Base-by-base conservation (phyloP, 2,888 invertebrate species). In the Chrysolina oricalcia region DNA sequence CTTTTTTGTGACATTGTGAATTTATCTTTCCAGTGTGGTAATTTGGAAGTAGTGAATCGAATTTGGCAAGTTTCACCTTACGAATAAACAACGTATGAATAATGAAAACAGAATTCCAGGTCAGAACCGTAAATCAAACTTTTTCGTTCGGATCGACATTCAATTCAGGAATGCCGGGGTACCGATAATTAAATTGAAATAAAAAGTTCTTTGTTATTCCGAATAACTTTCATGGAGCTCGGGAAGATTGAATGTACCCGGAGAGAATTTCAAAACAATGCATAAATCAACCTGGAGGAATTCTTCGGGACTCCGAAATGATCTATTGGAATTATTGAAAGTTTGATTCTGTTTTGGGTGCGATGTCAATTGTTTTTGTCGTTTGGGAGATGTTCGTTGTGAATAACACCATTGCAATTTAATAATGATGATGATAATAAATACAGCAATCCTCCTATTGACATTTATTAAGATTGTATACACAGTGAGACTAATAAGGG, bases 251-350 rank as follows among this genome's bases (percentile, higher is more conserved):
- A 72, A 75, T 72, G 70, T 75, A 72, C 67, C 10, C 40, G 69
- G 70, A 46, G 64, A 82, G 80, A 48, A 77, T 72, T 73, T 64
- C 74, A 76, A 75, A 78, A 78, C 78, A 77, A 72, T 72, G 64
- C 68, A 76, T 78, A 78, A 78, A 78, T 78, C 78, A 78, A 67
- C 35, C 21, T 41, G 53, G 19, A 23, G 35, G 19, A 48, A 53
- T 68, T 53, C 53, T 19, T 53, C 53, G 27, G 50, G 53, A 35
- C 19, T 50, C 35, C 19, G 46, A 27, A 68, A 53, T 68, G 68
- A 68, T 68, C 40, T 68, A 68, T 68, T 68, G 68, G 59, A 27
- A 59, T 27, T 53, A 56, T 56, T 68, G 53, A 53, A 53, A 53
- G 68, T 68, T 68, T 53, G 13, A 27, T 59, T 35, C 59, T 27